Evolutionary conservation across 2,888 invertebrate genomes (phyloP).

Genomic region (Dastarcus helophoroides): DNA sequence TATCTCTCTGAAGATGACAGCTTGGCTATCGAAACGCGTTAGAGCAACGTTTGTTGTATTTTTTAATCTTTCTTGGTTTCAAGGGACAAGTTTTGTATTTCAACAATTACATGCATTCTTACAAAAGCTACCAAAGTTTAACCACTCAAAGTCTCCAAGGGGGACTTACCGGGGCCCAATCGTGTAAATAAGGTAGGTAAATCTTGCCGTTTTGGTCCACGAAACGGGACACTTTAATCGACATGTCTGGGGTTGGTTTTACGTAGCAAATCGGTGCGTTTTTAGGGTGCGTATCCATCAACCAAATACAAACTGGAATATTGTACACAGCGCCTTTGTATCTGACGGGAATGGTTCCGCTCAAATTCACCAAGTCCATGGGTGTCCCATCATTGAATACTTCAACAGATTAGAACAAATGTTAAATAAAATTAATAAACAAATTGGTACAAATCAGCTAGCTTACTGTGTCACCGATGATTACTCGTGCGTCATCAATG

Average conservation of each 20-base stretch:
- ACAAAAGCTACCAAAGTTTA: too few species aligned
- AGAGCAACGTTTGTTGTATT: too few species aligned
- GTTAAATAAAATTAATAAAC: too few species aligned
- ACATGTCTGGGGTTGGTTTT: slow-evolving; percentile 89
- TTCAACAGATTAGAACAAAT: slow-evolving; percentile 30
- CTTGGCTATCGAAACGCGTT: too few species aligned
- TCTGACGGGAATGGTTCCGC: slow-evolving; percentile 86
- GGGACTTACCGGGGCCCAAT: slow-evolving; percentile 67
- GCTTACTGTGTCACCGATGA: too few species aligned
- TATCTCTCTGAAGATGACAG: too few species aligned
- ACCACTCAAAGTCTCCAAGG: too few species aligned
- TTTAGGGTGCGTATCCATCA: slow-evolving; percentile 94
- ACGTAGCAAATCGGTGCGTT: slow-evolving; percentile 94
- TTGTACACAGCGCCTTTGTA: slow-evolving; percentile 85
- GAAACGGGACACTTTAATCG: slow-evolving; percentile 85
- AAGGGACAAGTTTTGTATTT: too few species aligned
- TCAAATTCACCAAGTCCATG: slow-evolving; percentile 71
- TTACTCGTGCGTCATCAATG: neutral
- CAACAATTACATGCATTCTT: too few species aligned
- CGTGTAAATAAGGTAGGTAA: slow-evolving; percentile 91
- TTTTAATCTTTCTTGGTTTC: too few species aligned
- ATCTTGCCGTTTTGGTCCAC: slow-evolving; percentile 94
- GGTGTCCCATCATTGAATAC: slow-evolving; percentile 81
- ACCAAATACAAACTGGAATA: slow-evolving; percentile 93
- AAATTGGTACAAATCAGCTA: neutral